Evolutionary conservation across 2,797 vertebrate species (phyloP).

Genomic region (Poecilia gillii): DNA sequence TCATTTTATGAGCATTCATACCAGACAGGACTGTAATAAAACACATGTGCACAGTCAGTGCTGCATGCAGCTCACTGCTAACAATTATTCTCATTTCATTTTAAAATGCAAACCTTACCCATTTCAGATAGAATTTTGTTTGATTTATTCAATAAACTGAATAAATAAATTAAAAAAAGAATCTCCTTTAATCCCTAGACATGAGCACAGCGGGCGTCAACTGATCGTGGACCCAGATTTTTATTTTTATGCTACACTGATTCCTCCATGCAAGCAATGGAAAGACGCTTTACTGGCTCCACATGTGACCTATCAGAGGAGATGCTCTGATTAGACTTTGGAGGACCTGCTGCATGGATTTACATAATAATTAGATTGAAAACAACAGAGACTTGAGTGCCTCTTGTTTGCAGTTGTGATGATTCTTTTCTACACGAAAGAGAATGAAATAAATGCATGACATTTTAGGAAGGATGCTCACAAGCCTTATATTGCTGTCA

Average conservation of each 20-base stretch:
- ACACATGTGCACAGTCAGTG: neutral
- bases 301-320: conserved; percentile 27
- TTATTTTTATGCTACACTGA: neutral
- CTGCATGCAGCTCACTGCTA: neutral
- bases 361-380: conserved; percentile 36
- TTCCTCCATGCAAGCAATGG: neutral
- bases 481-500: neutral
- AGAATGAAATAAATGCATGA: neutral
- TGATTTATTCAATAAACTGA: neutral
- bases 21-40: neutral
- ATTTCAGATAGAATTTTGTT: neutral
- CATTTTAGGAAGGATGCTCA: neutral
- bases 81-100: neutral
- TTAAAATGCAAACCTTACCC: neutral
- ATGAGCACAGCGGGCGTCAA: conserved; percentile 17
- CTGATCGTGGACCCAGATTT: conserved; percentile 42
- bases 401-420: conserved; percentile 10
- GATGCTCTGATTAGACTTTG: conserved; percentile 47
- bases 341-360: conserved; percentile 43
- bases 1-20: neutral
- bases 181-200: conserved; percentile 6
- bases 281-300: conserved; percentile 12
- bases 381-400: conserved; percentile 21
- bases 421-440: conserved; percentile 13
- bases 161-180: conserved; percentile 1